Base-by-base conservation (phyloP, 2,797 vertebrate genomes). In the Galagoides demidoff region DNA sequence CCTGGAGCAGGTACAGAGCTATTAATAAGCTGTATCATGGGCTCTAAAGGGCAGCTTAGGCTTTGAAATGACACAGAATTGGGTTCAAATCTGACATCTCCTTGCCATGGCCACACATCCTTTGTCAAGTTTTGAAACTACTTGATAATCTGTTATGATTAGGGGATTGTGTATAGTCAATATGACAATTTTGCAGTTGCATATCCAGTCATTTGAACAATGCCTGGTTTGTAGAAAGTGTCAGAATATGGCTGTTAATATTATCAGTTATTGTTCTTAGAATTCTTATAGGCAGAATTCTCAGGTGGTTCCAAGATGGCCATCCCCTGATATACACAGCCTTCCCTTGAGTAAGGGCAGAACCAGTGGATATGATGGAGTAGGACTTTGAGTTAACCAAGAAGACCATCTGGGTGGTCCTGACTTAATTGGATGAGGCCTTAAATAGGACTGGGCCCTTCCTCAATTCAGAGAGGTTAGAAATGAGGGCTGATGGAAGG, bases 371-470 rank as follows among this genome's bases (percentile, higher is more conserved):
- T 93, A 27, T 39, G 68, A 37, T 63, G 45, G 31, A 57, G 1
- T 85, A 45, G 71, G 59, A 31, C 39, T 96, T 90, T 74, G 71
- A 79, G 22, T 90, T 89, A 82, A 83, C 43, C 19, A 92, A 77
- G 16, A 17, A 76, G 25, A 73, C 66, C 90, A 39, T 68, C 45
- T 70, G 68, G 39, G 37, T 66, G 17, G 22, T 27, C 27, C 43
- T 93, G 55, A 78, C 17, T 43, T 59, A 76, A 77, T 49, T 13
- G 3, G 27, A 27, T 27, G 34, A 92, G 20, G 12, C 39, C 61
- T 92, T 84, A 49, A 87, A 45, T 64, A 43, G 19, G 7, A 77
- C 43, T 34, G 2, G 19, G 20, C 9, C 1, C 49, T 86, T 96
- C 3, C 14, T 61, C 66, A 89, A 74, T 25, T 22, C 29, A 59